Evolutionary conservation across 2,888 invertebrate species (phyloP), one percentile per base, ranked within the genome.

Genomic region (Cinara cedri): DNA sequence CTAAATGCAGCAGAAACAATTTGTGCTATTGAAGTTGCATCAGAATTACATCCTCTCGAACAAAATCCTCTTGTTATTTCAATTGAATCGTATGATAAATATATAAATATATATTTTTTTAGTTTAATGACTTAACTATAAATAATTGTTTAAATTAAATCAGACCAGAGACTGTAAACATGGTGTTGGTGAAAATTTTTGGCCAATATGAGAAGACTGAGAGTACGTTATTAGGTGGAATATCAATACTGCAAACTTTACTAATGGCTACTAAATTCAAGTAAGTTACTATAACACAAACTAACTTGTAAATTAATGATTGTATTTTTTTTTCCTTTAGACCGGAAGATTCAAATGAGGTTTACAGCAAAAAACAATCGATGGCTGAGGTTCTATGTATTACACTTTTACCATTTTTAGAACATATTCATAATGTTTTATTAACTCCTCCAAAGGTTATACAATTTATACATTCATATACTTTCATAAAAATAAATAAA

Each of bases 161-260:
- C 87, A 92, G 87, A 85, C 89, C 85, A 86, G 90, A 90, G 83
- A 91, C 90, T 82, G 89, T 93, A 82, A 87, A 89, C 83, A 87
- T 90, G 84, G 87, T 95, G 84, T 88, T 95, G 84, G 90, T 91
- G 85, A 90, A 92, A 85, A 92, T 95, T 87, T 90, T 95, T 86
- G 88, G 89, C 82, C 89, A 89, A 49, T 13, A 49, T 84, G 89
- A 88, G 83, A 89, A 89, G 85, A 86, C 88, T 82, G 91, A 92
- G 86, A 90, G 90, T 86, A 91, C 92, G 84, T 90, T 95, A 84
- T 90, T 92, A 82, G 91, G 92, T 86, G 94, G 94, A 85, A 90
- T 94, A 84, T 90, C 90, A 86, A 91, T 95, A 85, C 89, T 95
- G 86, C 89, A 93, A 85, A 89, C 90, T 82, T 88, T 94, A 84